A percentile compares a stretch with the other conserved stretches of the same genome.
Evolutionary conservation across 2,113 vertebrate genomes (phyloP).

Genomic region (Pungitius pungitius): DNA sequence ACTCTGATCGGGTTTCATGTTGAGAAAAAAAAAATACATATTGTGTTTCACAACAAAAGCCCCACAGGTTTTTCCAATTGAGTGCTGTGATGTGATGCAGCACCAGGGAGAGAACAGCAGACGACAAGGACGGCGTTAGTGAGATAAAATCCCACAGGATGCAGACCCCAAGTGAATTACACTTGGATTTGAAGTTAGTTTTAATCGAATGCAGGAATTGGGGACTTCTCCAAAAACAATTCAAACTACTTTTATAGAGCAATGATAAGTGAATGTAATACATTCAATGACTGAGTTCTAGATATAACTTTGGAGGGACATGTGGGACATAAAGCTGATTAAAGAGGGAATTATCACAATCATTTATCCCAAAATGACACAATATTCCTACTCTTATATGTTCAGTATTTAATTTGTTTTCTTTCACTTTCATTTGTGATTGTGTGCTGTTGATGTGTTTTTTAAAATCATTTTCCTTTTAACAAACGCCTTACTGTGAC

Average conservation of each 20-base stretch:
- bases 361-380: neutral
- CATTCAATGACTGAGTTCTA: neutral
- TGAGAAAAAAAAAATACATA: too few relatives aligned
- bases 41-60: too few relatives aligned
- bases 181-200: neutral
- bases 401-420: slow-evolving; percentile 3
- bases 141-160: neutral
- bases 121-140: neutral
- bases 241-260: neutral
- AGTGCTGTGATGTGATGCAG: neutral
- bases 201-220: neutral
- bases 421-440: slow-evolving; percentile 40
- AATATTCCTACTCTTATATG: slow-evolving; percentile 2
- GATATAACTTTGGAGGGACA: neutral
- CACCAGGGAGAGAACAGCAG: neutral
- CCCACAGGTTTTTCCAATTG: neutral
- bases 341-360: neutral
- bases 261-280: neutral
- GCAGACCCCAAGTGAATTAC: neutral
- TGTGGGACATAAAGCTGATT: neutral
- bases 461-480: slow-evolving; percentile 56
- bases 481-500: slow-evolving; percentile 87
- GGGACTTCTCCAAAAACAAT: neutral
- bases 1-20: neutral
- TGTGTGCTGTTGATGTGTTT: slow-evolving; percentile 48